Conservation (phyloP, 2,113 vertebrate species). For the Centropristis striata region DNA sequence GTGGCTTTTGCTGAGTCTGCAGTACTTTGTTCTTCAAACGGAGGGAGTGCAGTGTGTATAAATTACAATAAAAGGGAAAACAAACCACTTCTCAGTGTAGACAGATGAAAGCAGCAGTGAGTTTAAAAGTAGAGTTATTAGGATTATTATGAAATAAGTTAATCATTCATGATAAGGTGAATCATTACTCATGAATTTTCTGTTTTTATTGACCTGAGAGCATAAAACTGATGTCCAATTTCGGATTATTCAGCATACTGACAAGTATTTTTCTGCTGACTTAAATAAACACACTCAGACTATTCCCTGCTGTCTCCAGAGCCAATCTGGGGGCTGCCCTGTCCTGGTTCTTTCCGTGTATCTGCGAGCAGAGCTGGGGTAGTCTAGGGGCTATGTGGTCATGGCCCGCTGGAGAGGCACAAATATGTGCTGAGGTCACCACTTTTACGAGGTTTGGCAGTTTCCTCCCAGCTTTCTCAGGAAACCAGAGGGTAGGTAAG, state of each 20-base stretch:
- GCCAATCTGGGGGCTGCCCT: constrained; percentile 59
- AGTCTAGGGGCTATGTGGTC: constrained; percentile 63
- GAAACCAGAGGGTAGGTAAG: constrained; percentile 81
- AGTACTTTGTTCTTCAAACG: constrained; percentile 53
- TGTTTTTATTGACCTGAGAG: neutral
- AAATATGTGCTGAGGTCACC: constrained; percentile 84
- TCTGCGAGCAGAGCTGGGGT: constrained; percentile 50
- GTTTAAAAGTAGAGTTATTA: neutral
- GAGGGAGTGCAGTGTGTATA: constrained; percentile 47
- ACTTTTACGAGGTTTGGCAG: constrained; percentile 74
- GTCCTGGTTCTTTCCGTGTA: constrained; percentile 38
- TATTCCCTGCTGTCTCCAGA: constrained; percentile 56
- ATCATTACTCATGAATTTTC: neutral
- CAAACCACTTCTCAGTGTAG: neutral
- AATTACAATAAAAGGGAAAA: constrained; percentile 20
- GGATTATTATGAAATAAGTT: neutral
- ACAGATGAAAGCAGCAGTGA: neutral
- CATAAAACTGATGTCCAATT: constrained; percentile 15
- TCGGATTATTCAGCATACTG: constrained; percentile 30
- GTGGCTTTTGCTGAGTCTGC: constrained; percentile 72
- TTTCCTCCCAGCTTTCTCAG: constrained; percentile 83
- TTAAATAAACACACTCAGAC: constrained; percentile 61
- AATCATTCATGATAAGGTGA: neutral
- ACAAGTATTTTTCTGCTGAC: constrained; percentile 72
- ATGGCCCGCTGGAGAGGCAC: constrained; percentile 61